These are phyloP conservation scores for Alca torda DNA, from an alignment of 2,797 vertebrate species.

Conservation along the genomic window DNA sequence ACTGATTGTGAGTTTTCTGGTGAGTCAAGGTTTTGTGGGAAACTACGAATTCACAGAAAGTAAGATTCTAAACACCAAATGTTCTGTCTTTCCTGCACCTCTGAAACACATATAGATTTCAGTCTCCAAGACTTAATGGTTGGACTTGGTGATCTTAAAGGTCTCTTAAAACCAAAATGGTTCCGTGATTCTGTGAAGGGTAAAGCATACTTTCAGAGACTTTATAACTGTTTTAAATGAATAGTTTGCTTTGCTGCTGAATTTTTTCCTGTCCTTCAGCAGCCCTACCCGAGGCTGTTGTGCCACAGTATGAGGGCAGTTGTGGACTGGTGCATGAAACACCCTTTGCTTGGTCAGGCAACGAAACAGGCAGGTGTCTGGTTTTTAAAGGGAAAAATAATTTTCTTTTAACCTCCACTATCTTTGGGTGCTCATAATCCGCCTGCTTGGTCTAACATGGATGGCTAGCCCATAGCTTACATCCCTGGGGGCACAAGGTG, in stretches of 20 bases:
- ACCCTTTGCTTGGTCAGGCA: neutral
- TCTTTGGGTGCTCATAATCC: neutral
- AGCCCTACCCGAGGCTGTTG: neutral
- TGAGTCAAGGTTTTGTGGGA: neutral
- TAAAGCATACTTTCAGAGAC: neutral
- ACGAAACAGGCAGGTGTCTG: neutral
- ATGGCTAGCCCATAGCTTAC: rapidly evolving
- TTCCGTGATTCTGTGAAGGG: neutral
- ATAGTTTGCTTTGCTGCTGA: neutral
- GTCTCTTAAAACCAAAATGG: too few species aligned
- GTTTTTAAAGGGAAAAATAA: neutral
- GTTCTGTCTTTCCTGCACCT: neutral
- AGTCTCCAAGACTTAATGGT: too few species aligned
- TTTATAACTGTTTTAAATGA: neutral
- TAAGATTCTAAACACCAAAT: neutral
- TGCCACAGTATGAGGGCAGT: too few species aligned
- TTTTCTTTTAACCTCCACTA: neutral
- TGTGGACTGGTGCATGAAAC: neutral
- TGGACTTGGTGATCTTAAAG: too few species aligned
- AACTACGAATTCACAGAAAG: rapidly evolving
- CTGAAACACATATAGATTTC: too few species aligned
- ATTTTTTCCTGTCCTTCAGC: neutral
- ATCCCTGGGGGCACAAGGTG: neutral
- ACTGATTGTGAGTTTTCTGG: neutral
- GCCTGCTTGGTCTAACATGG: neutral